These are phyloP conservation scores for Pherbina coryleti DNA, from an alignment of 2,888 invertebrate genomes.

Conservation along the genomic window DNA sequence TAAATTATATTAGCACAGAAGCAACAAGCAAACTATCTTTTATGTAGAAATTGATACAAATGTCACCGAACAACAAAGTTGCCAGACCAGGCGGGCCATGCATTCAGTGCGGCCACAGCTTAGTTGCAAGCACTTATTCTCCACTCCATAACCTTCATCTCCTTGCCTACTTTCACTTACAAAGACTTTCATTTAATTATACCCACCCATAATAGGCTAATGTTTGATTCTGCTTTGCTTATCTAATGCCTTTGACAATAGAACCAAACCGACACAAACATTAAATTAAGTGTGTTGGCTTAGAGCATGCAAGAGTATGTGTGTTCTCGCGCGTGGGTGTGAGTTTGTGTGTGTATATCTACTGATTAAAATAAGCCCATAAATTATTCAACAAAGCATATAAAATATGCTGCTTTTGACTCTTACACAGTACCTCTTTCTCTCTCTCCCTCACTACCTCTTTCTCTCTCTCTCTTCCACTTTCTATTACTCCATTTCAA, in stretches of 20 bases:
- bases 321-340: neutral
- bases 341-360: neutral
- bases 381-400: conserved; percentile 24
- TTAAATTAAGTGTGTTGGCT: neutral
- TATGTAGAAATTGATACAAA: too few species aligned
- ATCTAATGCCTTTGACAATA: conserved; percentile 13
- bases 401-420: neutral
- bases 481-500: neutral
- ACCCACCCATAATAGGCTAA: neutral
- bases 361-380: conserved; percentile 27
- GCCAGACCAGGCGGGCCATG: too few species aligned
- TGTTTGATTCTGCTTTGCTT: neutral
- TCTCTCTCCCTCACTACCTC: neutral
- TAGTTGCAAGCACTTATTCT: neutral
- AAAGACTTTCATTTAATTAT: neutral
- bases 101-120: too few species aligned
- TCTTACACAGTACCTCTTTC: neutral
- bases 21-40: too few species aligned
- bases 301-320: neutral
- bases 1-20: too few species aligned
- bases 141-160: neutral
- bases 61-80: too few species aligned
- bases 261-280: neutral
- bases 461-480: neutral
- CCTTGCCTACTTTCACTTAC: neutral